A percentile compares a stretch with the other conserved stretches of the same genome.
Evolutionary conservation across 2,888 invertebrate species (phyloP).

Genomic region (Eueremaeus valkanovi): DNA sequence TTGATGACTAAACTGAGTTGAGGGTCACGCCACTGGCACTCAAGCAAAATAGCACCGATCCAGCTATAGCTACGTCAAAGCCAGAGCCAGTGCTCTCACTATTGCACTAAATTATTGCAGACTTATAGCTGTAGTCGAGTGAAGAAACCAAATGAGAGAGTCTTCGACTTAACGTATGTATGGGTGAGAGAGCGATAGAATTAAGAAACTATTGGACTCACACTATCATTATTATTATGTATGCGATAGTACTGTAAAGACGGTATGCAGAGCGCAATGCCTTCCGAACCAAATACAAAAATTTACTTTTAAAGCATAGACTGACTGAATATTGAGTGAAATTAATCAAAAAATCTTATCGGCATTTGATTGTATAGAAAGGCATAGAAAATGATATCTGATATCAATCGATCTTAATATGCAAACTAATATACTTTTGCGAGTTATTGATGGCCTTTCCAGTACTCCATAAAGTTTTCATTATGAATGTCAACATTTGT

Average conservation of each 20-base stretch:
- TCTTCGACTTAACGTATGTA: not conserved
- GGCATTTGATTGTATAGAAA: not conserved
- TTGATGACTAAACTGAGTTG: slow-evolving; percentile 23
- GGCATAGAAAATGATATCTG: too few species aligned
- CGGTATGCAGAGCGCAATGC: not conserved
- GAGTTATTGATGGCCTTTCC: not conserved
- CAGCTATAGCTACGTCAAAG: not conserved
- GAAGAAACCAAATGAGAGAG: not conserved
- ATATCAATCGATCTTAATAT: slow-evolving; percentile 8
- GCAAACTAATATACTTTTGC: not conserved
- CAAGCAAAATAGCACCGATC: slow-evolving; percentile 12
- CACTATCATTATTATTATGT: not conserved
- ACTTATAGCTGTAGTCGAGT: not conserved
- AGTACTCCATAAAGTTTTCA: not conserved
- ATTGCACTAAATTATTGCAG: not conserved
- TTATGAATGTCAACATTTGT: slow-evolving; percentile 12
- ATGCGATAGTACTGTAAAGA: not conserved
- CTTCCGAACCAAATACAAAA: not conserved
- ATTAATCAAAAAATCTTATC: not conserved
- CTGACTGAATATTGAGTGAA: not conserved
- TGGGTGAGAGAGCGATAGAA: not conserved
- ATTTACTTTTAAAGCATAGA: too few species aligned
- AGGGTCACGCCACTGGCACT: slow-evolving; percentile 32
- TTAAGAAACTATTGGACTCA: not conserved
- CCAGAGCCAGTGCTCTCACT: not conserved